Base-by-base conservation (phyloP, 92 coral and sea anemone genomes). In the Epizoanthus stellaris region DNA sequence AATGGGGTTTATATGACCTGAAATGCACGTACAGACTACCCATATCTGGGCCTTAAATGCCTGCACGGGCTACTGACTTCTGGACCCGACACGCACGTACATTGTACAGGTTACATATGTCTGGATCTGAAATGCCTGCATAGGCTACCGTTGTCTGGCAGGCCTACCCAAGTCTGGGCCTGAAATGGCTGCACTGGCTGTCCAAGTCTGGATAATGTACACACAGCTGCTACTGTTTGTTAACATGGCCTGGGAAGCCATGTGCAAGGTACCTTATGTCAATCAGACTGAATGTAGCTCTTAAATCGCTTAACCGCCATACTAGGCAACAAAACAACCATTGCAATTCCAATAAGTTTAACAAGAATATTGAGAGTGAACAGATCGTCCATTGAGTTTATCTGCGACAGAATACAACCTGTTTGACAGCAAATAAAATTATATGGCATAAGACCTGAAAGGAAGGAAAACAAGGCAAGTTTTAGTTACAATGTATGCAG, bases 361-460 rank as follows among this genome's bases (percentile, higher is more conserved):
- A 94, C 11, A 21, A 93, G 87, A 40, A 91, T 82, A 47, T 92
- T 89, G 10, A 89, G 59, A 15, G 97, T 93, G 70, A 96, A 88
- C 10, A 96, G 93, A 69, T 96, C 97, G 85, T 93, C 91, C 49
- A 96, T 65, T 13, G 99, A 89, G 25, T 59, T 91, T 2, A 96
- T 87, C 85, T 95, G 98, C 3, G 97, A 92, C 25, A 96, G 67
- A 39, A 96, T 89, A 70, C 95, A 94, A 23, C 99, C 99, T 56
- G 99, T 96, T 72, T 96, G 99, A 82, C 98, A 95, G 92, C 99
- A 96, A 57, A 96, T 87, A 83, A 92, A 96, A 90, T 96, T 96
- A 91, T 96, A 96, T 58, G 99, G 99, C 90, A 96, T 80, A n/a
- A 96, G 93, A 86, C 99, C 99, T 96, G 90, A 43, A 81, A 70